Percentiles rank a stretch among this genome's conserved stretches.
These are phyloP conservation scores for Acipenser transmontanus DNA, from an alignment of 2,797 vertebrate species.

Conservation along the genomic window DNA sequence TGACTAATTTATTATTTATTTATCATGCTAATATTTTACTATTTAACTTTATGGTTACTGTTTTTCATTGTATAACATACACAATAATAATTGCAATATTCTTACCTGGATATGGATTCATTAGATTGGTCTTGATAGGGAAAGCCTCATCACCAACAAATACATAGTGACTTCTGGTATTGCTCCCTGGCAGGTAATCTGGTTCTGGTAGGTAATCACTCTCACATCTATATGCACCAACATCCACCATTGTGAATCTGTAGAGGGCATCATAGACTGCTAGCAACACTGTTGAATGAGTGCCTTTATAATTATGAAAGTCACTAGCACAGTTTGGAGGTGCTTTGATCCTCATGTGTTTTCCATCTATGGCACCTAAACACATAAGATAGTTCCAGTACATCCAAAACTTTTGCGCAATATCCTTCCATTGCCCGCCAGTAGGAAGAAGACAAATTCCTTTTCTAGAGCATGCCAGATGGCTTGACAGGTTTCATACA, in stretches of 20 bases:
- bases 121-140: slow-evolving; percentile 13
- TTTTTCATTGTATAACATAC: too few relatives aligned
- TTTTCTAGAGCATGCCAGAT: slow-evolving; percentile 13
- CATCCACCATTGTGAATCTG: background rate
- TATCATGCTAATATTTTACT: too few relatives aligned
- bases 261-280: background rate
- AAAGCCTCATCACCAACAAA: slow-evolving; percentile 15
- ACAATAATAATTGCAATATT: too few relatives aligned
- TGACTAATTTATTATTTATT: too few relatives aligned
- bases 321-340: background rate
- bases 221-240: background rate
- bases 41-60: too few relatives aligned
- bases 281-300: slow-evolving; percentile 9
- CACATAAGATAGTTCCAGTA: slow-evolving; percentile 15
- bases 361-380: slow-evolving; percentile 8
- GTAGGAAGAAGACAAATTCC: slow-evolving; percentile 5
- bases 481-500: slow-evolving; percentile 8
- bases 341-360: background rate
- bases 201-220: background rate
- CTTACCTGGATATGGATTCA: slow-evolving; percentile 17
- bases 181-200: slow-evolving; percentile 8
- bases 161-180: slow-evolving; percentile 3
- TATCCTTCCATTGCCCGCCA: background rate
- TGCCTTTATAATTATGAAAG: slow-evolving; percentile 2
- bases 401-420: slow-evolving; percentile 1